Evolutionary conservation across 1,140 invertebrate genomes (phyloP).

Genomic region (Heterodera schachtii): DNA sequence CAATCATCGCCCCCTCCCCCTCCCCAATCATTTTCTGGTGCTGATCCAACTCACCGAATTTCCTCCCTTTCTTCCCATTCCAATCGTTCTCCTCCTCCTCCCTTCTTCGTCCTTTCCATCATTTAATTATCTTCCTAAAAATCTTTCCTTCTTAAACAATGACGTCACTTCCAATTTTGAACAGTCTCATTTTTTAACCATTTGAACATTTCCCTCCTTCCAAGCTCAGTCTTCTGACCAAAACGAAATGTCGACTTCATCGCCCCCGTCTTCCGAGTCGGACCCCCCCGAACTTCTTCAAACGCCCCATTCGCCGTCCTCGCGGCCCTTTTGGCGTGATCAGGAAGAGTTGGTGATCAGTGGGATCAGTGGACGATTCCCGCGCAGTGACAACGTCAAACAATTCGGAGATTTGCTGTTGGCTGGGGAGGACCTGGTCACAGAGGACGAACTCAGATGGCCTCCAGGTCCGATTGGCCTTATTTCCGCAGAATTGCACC

Average conservation of each 20-base stretch:
- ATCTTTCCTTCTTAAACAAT: too few species aligned
- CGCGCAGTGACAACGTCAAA: slow-evolving; percentile 79
- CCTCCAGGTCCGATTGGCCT: slow-evolving; percentile 56
- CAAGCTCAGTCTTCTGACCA: background rate
- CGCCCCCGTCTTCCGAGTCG: slow-evolving; percentile 32
- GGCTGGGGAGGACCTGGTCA: slow-evolving; percentile 83
- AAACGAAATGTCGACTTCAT: slow-evolving; percentile 4
- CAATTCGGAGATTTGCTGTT: slow-evolving; percentile 85
- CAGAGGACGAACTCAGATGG: slow-evolving; percentile 82
- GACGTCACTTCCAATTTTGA: too few species aligned
- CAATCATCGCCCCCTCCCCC: background rate
- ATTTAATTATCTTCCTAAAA: too few species aligned
- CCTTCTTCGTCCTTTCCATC: background rate
- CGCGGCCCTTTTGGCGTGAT: slow-evolving; percentile 58
- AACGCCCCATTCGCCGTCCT: background rate
- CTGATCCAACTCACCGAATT: too few species aligned
- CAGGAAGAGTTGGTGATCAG: slow-evolving; percentile 81
- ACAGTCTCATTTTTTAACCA: too few species aligned
- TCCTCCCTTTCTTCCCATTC: too few species aligned
- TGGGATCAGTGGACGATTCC: slow-evolving; percentile 85
- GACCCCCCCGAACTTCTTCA: slow-evolving; percentile 22
- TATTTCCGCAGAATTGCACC: slow-evolving; percentile 9
- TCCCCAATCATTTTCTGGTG: too few species aligned
- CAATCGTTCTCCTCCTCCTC: background rate
- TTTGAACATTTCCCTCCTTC: background rate